Conservation (phyloP, 2,113 vertebrate species). For the Bettongia penicillata region DNA sequence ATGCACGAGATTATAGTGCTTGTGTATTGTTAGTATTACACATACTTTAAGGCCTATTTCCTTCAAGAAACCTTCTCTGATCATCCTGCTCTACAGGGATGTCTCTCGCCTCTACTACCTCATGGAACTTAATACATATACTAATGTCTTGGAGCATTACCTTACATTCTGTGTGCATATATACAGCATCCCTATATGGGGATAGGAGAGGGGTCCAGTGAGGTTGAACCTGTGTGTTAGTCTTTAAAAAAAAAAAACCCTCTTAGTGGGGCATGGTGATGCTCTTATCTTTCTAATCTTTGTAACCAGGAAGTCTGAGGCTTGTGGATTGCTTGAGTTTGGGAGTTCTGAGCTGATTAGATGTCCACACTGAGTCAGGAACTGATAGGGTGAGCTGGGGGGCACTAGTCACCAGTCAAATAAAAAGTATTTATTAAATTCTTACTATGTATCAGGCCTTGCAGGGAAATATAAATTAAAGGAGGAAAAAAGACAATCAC, state of each 20-base stretch:
- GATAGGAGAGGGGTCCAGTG: not conserved
- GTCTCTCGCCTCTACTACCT: not conserved
- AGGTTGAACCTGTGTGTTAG: not conserved
- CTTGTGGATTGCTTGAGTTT: not conserved
- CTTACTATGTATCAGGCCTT: not conserved
- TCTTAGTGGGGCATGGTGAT: not conserved
- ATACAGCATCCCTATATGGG: not conserved
- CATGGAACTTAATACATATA: not conserved
- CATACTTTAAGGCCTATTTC: not conserved
- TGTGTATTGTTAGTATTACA: not conserved
- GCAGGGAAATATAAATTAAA: not conserved
- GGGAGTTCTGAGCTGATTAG: not conserved
- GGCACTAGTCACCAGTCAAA: not conserved
- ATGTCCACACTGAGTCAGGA: not conserved
- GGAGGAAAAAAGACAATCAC: not conserved
- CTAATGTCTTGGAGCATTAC: not conserved
- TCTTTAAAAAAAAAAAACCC: not conserved
- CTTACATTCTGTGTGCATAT: not conserved
- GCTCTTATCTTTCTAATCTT: not conserved
- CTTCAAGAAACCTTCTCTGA: not conserved
- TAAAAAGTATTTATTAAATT: not conserved
- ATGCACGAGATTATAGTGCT: not conserved
- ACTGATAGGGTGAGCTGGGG: not conserved
- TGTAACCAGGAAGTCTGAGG: not conserved
- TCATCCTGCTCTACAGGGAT: not conserved